A percentile compares a stretch with the other conserved stretches of the same genome.
These are phyloP conservation scores for Ophion slaviceki DNA, from an alignment of 2,888 invertebrate genomes.

Conservation along the genomic window DNA sequence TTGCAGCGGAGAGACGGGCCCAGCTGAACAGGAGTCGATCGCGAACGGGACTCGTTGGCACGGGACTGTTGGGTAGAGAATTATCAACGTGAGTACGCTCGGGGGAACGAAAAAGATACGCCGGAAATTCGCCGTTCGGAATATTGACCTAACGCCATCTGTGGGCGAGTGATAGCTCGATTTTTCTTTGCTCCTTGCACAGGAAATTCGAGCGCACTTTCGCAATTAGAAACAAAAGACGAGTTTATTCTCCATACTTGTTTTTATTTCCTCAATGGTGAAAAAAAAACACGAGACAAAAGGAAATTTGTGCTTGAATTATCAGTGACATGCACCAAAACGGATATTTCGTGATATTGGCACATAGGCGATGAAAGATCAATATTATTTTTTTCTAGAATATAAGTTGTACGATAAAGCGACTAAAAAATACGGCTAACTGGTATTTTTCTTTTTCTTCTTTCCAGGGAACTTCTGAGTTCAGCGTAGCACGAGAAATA, in stretches of 20 bases:
- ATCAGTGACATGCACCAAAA: no score
- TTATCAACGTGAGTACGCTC: conserved; percentile 87
- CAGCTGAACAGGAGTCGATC: conserved; percentile 95
- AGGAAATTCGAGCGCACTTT: neutral
- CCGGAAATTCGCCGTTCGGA: neutral
- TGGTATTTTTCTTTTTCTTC: conserved; percentile 31
- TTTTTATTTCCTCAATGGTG: neutral
- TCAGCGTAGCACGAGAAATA: conserved; percentile 80
- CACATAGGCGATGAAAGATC: neutral
- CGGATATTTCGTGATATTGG: neutral
- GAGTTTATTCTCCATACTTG: neutral
- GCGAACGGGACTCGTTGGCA: conserved; percentile 89
- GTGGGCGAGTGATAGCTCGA: neutral
- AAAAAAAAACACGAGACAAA: neutral
- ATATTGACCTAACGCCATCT: conserved; percentile 17
- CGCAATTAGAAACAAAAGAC: neutral
- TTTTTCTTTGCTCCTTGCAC: neutral
- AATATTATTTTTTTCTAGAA: neutral
- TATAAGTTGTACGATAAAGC: neutral
- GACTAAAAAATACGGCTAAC: conserved; percentile 24
- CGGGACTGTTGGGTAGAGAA: conserved; percentile 87
- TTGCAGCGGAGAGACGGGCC: conserved; percentile 93
- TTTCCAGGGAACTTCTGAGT: conserved; percentile 82
- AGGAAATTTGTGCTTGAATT: no score
- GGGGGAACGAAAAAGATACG: neutral